These are phyloP conservation scores for Alviniconcha strummeri DNA, from an alignment of 2,888 invertebrate genomes.

Conservation along the genomic window DNA sequence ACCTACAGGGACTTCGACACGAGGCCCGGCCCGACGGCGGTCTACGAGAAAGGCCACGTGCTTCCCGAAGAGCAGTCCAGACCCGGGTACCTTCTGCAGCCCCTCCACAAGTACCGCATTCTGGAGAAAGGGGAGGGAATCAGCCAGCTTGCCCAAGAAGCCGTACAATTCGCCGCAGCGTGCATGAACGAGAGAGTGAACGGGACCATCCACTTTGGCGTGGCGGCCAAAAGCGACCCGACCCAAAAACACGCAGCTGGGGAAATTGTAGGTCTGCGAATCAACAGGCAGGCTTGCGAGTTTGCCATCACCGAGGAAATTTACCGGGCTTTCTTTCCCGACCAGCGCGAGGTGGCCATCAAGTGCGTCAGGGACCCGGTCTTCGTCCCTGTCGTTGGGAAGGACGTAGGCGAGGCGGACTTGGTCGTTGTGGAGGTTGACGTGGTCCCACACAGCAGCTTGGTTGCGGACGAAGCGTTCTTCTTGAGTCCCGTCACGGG, in stretches of 20 bases:
- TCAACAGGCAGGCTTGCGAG: constrained; percentile 32
- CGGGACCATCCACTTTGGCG: constrained; percentile 44
- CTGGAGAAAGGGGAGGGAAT: not conserved
- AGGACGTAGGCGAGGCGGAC: not conserved
- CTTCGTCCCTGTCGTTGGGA: constrained; percentile 42
- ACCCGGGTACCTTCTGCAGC: constrained; percentile 35
- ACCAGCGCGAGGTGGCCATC: constrained; percentile 38
- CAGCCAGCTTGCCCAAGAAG: constrained; percentile 3
- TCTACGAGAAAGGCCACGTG: constrained; percentile 14
- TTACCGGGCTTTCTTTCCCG: constrained; percentile 35
- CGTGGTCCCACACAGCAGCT: constrained; percentile 41
- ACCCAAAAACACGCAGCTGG: constrained; percentile 31
- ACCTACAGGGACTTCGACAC: not conserved
- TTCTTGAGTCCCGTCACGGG: constrained; percentile 20
- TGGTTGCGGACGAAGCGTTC: constrained; percentile 41
- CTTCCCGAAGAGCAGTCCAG: constrained; percentile 24
- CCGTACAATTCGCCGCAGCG: constrained; percentile 36
- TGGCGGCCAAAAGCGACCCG: constrained; percentile 19
- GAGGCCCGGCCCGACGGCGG: constrained; percentile 1
- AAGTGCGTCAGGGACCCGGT: constrained; percentile 43
- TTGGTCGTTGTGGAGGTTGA: constrained; percentile 47
- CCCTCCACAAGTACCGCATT: not conserved
- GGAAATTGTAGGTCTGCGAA: constrained; percentile 39
- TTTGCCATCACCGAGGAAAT: constrained; percentile 33
- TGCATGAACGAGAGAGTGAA: constrained; percentile 38